These are phyloP conservation scores for Agrypnia vestita DNA, from an alignment of 1,140 invertebrate species.

Conservation along the genomic window DNA sequence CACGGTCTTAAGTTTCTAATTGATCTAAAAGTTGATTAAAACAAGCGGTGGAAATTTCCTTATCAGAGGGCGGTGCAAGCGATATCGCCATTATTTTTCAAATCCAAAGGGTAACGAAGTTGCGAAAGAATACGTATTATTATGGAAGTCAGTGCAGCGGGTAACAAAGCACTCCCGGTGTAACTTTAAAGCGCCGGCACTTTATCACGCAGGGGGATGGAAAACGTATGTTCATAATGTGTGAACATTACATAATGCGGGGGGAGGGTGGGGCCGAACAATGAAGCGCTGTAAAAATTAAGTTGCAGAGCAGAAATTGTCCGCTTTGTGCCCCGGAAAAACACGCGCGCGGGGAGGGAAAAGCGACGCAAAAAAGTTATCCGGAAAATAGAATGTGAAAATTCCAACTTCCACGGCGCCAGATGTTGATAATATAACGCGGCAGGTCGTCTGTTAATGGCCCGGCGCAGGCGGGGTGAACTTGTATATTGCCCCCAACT, in stretches of 20 bases:
- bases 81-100: too few species aligned
- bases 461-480: slow-evolving; percentile 21
- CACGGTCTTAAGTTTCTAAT: too few species aligned
- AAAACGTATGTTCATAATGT: slow-evolving; percentile 46
- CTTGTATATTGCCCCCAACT: slow-evolving; percentile 16
- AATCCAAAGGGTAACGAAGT: neutral
- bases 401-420: slow-evolving; percentile 47
- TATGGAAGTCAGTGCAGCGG: neutral
- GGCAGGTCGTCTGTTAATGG: slow-evolving; percentile 52
- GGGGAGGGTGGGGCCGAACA: slow-evolving; percentile 4
- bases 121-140: neutral
- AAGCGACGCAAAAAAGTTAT: slow-evolving; percentile 33
- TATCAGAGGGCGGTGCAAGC: too few species aligned
- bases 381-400: slow-evolving; percentile 44
- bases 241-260: slow-evolving; percentile 33
- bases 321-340: slow-evolving; percentile 44
- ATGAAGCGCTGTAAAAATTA: slow-evolving; percentile 47
- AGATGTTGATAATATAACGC: slow-evolving; percentile 53
- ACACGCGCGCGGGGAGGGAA: slow-evolving; percentile 19
- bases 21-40: too few species aligned
- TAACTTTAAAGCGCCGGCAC: slow-evolving; percentile 18
- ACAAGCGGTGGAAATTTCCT: too few species aligned
- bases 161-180: neutral
- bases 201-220: slow-evolving; percentile 17
- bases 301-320: slow-evolving; percentile 39